Conservation (phyloP, 2,113 vertebrate genomes). For the Ageneiosus marmoratus region DNA sequence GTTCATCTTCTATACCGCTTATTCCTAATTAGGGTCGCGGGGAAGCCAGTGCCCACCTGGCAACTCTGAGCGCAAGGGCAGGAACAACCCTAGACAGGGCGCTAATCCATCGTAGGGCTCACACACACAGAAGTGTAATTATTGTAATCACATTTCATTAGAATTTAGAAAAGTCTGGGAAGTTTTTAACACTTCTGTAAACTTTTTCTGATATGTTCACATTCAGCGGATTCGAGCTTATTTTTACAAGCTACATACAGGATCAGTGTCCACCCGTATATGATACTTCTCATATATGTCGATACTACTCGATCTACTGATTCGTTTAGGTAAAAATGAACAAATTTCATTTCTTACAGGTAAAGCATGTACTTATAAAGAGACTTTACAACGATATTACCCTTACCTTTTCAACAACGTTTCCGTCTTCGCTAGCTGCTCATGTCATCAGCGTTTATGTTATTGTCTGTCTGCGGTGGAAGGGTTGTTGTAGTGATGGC, state of each 20-base stretch:
- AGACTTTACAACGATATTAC: not conserved
- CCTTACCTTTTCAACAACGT: constrained; percentile 19
- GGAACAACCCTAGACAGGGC: too few species aligned
- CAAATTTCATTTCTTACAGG: too few species aligned
- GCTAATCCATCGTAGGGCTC: too few species aligned
- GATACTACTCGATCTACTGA: too few species aligned
- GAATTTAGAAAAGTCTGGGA: not conserved
- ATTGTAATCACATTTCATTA: not conserved
- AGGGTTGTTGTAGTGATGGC: not conserved
- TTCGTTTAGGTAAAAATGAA: not conserved
- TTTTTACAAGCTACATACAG: not conserved
- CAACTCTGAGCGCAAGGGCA: too few species aligned
- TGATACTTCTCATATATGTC: too few species aligned
- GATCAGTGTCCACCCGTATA: too few species aligned
- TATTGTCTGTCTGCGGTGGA: accelerated
- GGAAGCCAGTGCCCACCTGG: too few species aligned
- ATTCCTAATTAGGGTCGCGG: too few species aligned
- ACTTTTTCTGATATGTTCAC: not conserved
- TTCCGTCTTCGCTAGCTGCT: not conserved
- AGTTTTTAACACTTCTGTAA: not conserved
- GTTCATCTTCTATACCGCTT: too few species aligned
- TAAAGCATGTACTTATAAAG: not conserved
- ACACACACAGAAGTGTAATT: too few species aligned
- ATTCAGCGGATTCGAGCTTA: not conserved
- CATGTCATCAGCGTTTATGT: not conserved